phyloP scores from a whole-genome alignment of 2,888 invertebrate species.

The Chaetogeoica ovagalla region DNA sequence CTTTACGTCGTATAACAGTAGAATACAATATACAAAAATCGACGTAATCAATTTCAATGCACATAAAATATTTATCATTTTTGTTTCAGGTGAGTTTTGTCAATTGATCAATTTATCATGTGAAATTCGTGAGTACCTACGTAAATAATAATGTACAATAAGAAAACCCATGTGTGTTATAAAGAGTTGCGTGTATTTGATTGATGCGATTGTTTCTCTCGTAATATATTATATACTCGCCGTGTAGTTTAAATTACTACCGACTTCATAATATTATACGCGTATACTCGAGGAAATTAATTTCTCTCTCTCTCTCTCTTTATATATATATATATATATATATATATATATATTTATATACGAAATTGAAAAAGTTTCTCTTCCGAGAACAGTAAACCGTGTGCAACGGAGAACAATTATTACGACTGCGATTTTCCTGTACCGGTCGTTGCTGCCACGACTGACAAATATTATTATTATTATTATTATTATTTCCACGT shows the following conservation, averaged over 20 bases:
- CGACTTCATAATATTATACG: neutral
- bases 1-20: neutral
- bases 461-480: neutral
- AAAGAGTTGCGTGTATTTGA: neutral
- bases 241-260: neutral
- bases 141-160: neutral
- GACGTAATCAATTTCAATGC: neutral
- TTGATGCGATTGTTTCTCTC: neutral
- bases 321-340: no score
- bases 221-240: no score
- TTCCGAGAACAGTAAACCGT: neutral
- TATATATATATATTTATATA: no score
- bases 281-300: neutral
- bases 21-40: neutral
- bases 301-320: no score
- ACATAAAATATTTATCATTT: neutral
- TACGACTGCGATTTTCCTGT: neutral
- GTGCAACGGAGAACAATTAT: neutral
- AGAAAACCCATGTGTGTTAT: neutral
- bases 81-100: slow-evolving; percentile 36
- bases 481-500: no score
- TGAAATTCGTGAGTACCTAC: slow-evolving; percentile 6
- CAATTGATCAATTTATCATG: neutral
- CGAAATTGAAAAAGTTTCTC: neutral
- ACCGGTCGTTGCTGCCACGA: no score